These are phyloP conservation scores for Nibea coibor DNA, from an alignment of 2,113 vertebrate genomes.

Conservation along the genomic window DNA sequence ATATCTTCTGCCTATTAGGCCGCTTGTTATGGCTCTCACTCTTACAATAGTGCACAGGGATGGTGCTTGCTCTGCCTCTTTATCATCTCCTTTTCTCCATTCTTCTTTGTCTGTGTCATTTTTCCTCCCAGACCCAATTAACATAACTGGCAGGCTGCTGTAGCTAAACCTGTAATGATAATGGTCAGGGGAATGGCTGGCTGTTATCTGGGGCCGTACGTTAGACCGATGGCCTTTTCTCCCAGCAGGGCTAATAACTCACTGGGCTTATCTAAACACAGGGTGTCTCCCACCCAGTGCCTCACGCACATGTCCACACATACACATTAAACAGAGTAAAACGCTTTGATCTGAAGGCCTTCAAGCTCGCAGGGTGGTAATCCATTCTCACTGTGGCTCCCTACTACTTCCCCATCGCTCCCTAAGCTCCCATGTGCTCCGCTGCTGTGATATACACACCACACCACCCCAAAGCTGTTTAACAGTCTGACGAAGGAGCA, in stretches of 20 bases:
- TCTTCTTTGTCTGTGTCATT: conserved; percentile 52
- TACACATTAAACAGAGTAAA: conserved; percentile 39
- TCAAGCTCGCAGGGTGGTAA: conserved; percentile 57
- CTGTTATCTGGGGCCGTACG: conserved; percentile 53
- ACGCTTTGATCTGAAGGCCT: conserved; percentile 70
- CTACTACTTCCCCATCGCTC: conserved; percentile 48
- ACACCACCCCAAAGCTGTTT: conserved; percentile 57
- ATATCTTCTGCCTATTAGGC: conserved; percentile 42
- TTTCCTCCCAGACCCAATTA: conserved; percentile 61
- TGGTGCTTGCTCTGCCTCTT: conserved; percentile 18
- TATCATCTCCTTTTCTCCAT: conserved; percentile 46
- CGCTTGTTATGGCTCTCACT: conserved; percentile 24
- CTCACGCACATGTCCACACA: conserved; percentile 6
- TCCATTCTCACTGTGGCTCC: conserved; percentile 63
- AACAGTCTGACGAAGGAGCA: conserved; percentile 51
- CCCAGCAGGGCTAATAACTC: conserved; percentile 57
- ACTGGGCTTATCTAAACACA: conserved; percentile 60
- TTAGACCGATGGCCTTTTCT: conserved; percentile 63
- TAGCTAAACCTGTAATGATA: conserved; percentile 64
- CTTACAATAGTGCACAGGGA: conserved; percentile 12
- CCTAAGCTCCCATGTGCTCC: conserved; percentile 48
- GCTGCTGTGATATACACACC: conserved; percentile 38
- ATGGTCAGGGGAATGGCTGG: conserved; percentile 54
- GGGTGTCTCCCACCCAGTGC: conserved; percentile 21
- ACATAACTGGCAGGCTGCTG: conserved; percentile 51